These are phyloP conservation scores for Sebastes umbrosus DNA, from an alignment of 2,797 vertebrate genomes.

Conservation along the genomic window DNA sequence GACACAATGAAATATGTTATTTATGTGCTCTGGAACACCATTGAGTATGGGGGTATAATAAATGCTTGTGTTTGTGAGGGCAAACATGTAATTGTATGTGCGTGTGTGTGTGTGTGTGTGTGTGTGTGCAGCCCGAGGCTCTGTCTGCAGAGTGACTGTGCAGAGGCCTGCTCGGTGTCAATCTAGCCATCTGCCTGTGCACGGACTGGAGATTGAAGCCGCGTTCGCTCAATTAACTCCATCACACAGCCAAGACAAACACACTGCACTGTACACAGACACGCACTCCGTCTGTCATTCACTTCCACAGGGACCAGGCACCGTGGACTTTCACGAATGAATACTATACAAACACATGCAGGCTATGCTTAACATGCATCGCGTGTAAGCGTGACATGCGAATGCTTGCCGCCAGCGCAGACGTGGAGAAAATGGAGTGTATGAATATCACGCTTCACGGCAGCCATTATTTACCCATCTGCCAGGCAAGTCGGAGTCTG, in stretches of 20 bases:
- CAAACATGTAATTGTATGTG: conserved; percentile 17
- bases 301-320: conserved; percentile 25
- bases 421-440: not conserved
- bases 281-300: conserved; percentile 58
- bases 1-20: not conserved
- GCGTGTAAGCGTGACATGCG: not conserved
- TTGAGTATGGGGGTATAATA: not conserved
- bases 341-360: conserved; percentile 25
- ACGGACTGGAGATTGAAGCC: conserved; percentile 75
- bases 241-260: conserved; percentile 76
- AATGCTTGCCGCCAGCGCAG: not conserved
- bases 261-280: conserved; percentile 59
- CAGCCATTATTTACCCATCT: conserved; percentile 23
- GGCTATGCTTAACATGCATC: conserved; percentile 18
- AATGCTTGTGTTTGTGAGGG: not conserved
- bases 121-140: conserved; percentile 45
- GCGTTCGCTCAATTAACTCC: conserved; percentile 80
- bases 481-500: not conserved
- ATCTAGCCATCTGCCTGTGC: conserved; percentile 76
- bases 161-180: conserved; percentile 69
- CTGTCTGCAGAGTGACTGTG: conserved; percentile 62
- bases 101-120: not conserved
- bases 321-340: conserved; percentile 26
- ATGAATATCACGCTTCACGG: not conserved
- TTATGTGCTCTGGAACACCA: not conserved